phyloP scores from a whole-genome alignment of 2,797 vertebrate species.

The Trichosurus vulpecula region DNA sequence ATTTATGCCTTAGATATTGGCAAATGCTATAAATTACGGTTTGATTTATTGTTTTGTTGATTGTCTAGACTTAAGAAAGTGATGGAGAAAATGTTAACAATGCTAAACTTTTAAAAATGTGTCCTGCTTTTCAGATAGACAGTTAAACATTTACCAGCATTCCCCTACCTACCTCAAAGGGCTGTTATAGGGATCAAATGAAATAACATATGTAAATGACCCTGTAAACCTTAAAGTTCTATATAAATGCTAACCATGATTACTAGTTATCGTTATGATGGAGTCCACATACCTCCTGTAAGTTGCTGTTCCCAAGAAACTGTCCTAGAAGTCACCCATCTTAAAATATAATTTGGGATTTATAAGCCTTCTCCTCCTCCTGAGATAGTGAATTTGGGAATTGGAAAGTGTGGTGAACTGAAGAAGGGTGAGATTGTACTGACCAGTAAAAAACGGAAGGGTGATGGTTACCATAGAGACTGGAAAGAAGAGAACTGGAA shows the following conservation, averaged over 20 bases:
- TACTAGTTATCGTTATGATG: not conserved
- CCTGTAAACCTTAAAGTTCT: not conserved
- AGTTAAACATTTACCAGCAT: not conserved
- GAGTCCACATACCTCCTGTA: not conserved
- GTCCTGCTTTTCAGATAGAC: not conserved
- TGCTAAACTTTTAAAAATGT: not conserved
- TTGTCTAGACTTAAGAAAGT: not conserved
- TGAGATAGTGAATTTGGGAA: constrained; percentile 35
- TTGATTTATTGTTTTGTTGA: not conserved
- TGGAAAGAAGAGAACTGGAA: constrained; percentile 29
- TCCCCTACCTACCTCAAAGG: not conserved
- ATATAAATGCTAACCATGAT: not conserved
- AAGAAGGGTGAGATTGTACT: not conserved
- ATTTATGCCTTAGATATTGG: not conserved
- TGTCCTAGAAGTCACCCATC: constrained; percentile 4
- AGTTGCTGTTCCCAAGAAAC: not conserved
- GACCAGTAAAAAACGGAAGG: constrained; percentile 45
- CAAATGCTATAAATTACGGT: not conserved
- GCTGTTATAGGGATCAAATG: not conserved
- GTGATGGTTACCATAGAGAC: constrained; percentile 1
- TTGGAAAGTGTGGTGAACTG: constrained; percentile 13
- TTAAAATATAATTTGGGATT: not conserved
- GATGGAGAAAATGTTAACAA: not conserved
- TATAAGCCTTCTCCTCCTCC: not conserved
- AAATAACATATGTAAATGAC: not conserved